Base-by-base conservation (phyloP, 2,797 vertebrate genomes). In the Sebastiscus albofasciatus region DNA sequence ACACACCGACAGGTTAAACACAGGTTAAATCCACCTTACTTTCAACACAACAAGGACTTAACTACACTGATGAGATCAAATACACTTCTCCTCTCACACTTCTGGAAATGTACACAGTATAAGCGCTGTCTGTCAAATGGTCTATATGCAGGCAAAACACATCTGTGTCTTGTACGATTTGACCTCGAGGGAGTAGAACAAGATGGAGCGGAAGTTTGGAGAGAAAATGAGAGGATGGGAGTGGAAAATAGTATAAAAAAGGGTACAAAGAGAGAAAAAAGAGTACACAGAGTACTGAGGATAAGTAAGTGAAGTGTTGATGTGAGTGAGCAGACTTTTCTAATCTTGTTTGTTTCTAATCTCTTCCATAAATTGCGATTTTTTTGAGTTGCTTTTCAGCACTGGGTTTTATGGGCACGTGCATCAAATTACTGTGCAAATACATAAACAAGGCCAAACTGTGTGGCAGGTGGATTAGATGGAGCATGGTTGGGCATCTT, bases 401-500 rank as follows among this genome's bases (percentile, higher is more conserved):
- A 4, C 22, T 39, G 60, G 39, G 33, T 82, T 83, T 85, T 58
- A 77, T 49, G 24, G 42, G 65, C 69, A 71, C 56, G 52, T 78
- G 62, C n/a, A 56, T 88, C 8, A 86, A 79, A 85, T 79, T 36
- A 64, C 70, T 64, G 78, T 70, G 72, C 31, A 88, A 88, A 86
- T 59, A 80, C 79, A 87, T 70, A 84, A 86, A 86, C 75, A 84
- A 87, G 75, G 81, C 75, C 83, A 87, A 91, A 91, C 78, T 82
- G 80, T 81, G 84, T 84, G 78, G 86, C 92, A 93, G 92, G 92
- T 93, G 92, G 89, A 90, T 91, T 55, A 90, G 87, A 89, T 67
- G 60, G 86, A 87, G 86, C 82, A 78, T 84, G 72, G 87, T 77
- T 71, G 86, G 87, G 87, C 85, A 88, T 93, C 88, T 92, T 91